Conservation (phyloP, 2,888 invertebrate species). For the Diarsia mendica region DNA sequence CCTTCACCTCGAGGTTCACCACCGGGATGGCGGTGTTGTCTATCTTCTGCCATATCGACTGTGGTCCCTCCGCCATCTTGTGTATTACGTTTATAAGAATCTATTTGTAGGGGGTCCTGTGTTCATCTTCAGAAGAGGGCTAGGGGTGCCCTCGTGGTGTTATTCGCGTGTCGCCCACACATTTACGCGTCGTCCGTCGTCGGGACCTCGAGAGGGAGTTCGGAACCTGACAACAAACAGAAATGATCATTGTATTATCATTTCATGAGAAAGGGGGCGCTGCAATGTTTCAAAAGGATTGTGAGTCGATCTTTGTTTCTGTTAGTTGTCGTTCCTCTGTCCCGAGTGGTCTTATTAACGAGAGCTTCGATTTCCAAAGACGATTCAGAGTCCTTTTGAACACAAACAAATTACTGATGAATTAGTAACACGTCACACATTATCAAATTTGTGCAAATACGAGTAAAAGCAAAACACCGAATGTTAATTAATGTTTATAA, state of each 20-base stretch:
- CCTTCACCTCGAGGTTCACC: slow-evolving; percentile 95
- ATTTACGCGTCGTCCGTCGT: slow-evolving; percentile 79
- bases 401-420: slow-evolving; percentile 70
- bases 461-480: slow-evolving; percentile 8
- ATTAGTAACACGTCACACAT: slow-evolving; percentile 56
- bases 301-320: slow-evolving; percentile 90
- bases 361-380: slow-evolving; percentile 85
- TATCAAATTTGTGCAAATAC: slow-evolving; percentile 20
- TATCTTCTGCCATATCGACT: slow-evolving; percentile 89
- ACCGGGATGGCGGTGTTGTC: slow-evolving; percentile 94
- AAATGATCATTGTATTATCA: slow-evolving; percentile 90
- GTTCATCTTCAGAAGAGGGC: slow-evolving; percentile 76
- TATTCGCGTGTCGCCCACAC: slow-evolving; percentile 70
- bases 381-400: slow-evolving; percentile 90
- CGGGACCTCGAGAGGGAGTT: slow-evolving; percentile 86
- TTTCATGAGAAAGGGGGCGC: slow-evolving; percentile 79
- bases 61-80: slow-evolving; percentile 88
- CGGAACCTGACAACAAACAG: slow-evolving; percentile 91
- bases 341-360: slow-evolving; percentile 77
- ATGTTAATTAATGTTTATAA: background rate
- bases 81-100: slow-evolving; percentile 62
- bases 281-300: slow-evolving; percentile 88
- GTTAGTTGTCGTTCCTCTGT: slow-evolving; percentile 89
- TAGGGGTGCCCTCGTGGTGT: slow-evolving; percentile 56
- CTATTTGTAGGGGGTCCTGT: slow-evolving; percentile 72